Conservation (phyloP, 2,888 invertebrate genomes). For the Fissipunctia ypsillon region DNA sequence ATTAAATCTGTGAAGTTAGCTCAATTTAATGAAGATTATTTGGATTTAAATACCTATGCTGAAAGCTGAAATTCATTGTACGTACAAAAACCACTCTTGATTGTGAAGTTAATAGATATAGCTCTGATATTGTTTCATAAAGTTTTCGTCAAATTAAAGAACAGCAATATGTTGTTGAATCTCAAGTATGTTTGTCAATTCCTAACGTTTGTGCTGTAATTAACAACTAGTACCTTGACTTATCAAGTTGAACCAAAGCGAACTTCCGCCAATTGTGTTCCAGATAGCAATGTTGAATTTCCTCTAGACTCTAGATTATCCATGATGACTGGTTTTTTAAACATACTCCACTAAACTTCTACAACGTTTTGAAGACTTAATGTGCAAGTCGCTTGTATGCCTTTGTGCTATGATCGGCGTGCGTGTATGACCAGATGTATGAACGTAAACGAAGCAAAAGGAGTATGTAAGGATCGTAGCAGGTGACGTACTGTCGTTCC, state of each 20-base stretch:
- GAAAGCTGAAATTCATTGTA: neutral
- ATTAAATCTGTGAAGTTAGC: neutral
- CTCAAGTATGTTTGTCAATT: neutral
- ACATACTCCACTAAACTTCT: slow-evolving; percentile 8
- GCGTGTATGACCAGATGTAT: too few relatives aligned
- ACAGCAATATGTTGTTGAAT: neutral
- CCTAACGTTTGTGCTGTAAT: slow-evolving; percentile 17
- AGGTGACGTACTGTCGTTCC: too few relatives aligned
- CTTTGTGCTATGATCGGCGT: too few relatives aligned
- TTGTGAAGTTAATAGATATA: neutral
- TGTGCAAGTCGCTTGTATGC: neutral
- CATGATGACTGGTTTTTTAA: slow-evolving; percentile 19
- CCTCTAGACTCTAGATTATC: slow-evolving; percentile 12
- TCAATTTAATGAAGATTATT: neutral
- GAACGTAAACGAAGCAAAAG: too few relatives aligned
- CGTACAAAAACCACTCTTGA: neutral
- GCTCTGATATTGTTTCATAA: neutral
- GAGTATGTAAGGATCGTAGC: too few relatives aligned
- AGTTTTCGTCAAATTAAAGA: neutral
- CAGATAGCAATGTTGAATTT: slow-evolving; percentile 51
- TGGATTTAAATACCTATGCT: too few relatives aligned
- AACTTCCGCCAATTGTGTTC: slow-evolving; percentile 55
- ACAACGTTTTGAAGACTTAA: slow-evolving; percentile 1
- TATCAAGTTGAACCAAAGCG: slow-evolving; percentile 32
- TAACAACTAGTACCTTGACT: slow-evolving; percentile 21